These are phyloP conservation scores for Drosophila bocqueti DNA, from an alignment of 1,140 invertebrate genomes.

Conservation along the genomic window DNA sequence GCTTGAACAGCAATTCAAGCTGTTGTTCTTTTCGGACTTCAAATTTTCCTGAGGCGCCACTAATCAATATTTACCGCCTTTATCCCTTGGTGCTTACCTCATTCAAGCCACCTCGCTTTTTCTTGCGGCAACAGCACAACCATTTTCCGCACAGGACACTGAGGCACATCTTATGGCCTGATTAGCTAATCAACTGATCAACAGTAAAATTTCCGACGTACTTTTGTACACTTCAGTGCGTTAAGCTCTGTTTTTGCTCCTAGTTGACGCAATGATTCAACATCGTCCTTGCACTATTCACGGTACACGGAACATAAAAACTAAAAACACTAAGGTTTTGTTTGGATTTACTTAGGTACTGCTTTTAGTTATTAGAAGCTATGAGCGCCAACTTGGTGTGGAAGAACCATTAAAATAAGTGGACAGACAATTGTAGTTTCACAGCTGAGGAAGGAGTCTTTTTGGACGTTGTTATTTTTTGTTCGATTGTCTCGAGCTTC, in stretches of 20 bases:
- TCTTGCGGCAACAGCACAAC: constrained; percentile 50
- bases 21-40: not conserved
- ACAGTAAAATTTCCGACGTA: not conserved
- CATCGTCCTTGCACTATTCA: constrained; percentile 17
- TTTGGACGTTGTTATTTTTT: constrained; percentile 40
- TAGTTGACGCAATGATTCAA: constrained; percentile 9
- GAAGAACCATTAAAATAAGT: not conserved
- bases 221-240: not conserved
- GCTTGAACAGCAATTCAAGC: not conserved
- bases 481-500: constrained; percentile 37
- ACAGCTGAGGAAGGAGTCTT: constrained; percentile 1
- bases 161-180: constrained; percentile 52
- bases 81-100: constrained; percentile 62
- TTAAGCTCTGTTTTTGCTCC: not conserved
- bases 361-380: not conserved
- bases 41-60: not conserved
- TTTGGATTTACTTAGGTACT: not conserved
- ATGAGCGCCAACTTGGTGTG: not conserved
- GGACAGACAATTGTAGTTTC: not conserved
- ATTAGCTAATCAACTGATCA: not conserved
- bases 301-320: not conserved
- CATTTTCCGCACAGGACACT: constrained; percentile 50
- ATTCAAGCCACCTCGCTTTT: constrained; percentile 61
- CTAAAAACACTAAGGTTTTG: not conserved
- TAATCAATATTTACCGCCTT: constrained; percentile 9